phyloP scores from a whole-genome alignment of 2,113 vertebrate species.

The Mobula birostris region DNA sequence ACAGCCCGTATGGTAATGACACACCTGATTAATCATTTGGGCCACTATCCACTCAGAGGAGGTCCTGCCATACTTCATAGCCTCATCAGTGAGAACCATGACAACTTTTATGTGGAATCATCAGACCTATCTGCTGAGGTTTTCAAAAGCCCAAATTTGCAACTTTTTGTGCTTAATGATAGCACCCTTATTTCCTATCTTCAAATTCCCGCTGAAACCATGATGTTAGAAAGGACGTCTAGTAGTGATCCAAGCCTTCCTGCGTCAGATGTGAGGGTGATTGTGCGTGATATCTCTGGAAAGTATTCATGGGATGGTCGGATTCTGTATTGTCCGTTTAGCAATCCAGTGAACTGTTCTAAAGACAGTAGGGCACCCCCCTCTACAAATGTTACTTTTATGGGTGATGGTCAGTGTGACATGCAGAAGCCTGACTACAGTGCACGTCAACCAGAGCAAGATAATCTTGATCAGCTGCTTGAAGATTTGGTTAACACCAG shows the following conservation, averaged over 20 bases:
- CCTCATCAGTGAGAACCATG: slow-evolving; percentile 85
- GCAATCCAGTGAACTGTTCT: slow-evolving; percentile 46
- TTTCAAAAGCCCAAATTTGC: slow-evolving; percentile 89
- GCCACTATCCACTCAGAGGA: slow-evolving; percentile 81
- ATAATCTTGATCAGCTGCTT: slow-evolving; percentile 74
- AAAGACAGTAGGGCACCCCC: neutral
- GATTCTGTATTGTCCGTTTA: slow-evolving; percentile 73
- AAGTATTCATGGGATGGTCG: slow-evolving; percentile 93
- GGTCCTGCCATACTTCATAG: slow-evolving; percentile 89
- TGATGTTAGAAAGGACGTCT: slow-evolving; percentile 44
- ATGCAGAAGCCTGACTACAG: neutral
- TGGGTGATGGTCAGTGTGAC: slow-evolving; percentile 40
- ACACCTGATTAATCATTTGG: slow-evolving; percentile 91
- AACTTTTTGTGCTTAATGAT: slow-evolving; percentile 93
- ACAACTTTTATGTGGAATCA: slow-evolving; percentile 79
- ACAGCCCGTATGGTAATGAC: slow-evolving; percentile 92
- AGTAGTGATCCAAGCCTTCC: slow-evolving; percentile 43
- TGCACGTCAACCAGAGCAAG: slow-evolving; percentile 59
- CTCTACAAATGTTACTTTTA: slow-evolving; percentile 41
- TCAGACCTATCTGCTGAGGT: slow-evolving; percentile 86
- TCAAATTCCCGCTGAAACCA: slow-evolving; percentile 63
- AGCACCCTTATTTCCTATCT: slow-evolving; percentile 92
- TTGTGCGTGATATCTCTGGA: slow-evolving; percentile 91
- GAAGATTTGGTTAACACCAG: slow-evolving; percentile 75
- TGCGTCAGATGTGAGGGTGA: slow-evolving; percentile 80